Evolutionary conservation across 2,113 vertebrate species (phyloP).

Genomic region (Mastomys coucha): DNA sequence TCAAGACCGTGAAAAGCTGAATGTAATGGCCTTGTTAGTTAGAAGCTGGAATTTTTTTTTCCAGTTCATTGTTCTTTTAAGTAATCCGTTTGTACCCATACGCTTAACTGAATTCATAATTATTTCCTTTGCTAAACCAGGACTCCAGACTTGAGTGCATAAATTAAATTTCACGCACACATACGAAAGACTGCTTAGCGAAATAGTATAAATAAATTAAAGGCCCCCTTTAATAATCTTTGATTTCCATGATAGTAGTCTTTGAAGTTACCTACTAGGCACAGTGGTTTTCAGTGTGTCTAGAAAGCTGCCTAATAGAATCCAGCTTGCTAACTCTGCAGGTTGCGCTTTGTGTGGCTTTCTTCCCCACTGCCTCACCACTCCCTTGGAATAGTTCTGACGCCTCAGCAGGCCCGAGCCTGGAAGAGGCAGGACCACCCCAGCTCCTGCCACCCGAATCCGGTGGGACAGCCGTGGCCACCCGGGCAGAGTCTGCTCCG

Average conservation of each 20-base stretch:
- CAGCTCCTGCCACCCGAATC: not conserved
- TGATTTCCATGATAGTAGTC: not conserved
- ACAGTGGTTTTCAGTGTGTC: not conserved
- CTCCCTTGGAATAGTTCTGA: not conserved
- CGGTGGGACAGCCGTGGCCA: not conserved
- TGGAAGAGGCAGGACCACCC: not conserved
- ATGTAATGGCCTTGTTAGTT: slow-evolving; percentile 61
- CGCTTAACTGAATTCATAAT: slow-evolving; percentile 49
- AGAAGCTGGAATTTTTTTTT: not conserved
- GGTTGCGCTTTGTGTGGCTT: not conserved
- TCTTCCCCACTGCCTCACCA: not conserved
- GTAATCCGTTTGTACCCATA: slow-evolving; percentile 28
- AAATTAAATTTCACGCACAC: slow-evolving; percentile 57
- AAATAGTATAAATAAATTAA: slow-evolving; percentile 48
- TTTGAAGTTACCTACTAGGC: slow-evolving; percentile 41
- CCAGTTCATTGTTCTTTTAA: slow-evolving; percentile 63
- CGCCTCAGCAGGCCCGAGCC: not conserved
- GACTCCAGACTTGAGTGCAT: slow-evolving; percentile 29
- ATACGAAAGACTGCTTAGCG: slow-evolving; percentile 13
- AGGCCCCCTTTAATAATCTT: slow-evolving; percentile 46
- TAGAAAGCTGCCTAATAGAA: not conserved
- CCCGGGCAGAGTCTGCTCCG: not conserved
- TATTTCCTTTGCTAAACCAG: slow-evolving; percentile 49
- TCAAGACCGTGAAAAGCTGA: slow-evolving; percentile 58
- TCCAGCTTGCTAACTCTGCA: not conserved